phyloP scores from a whole-genome alignment of 2,888 invertebrate genomes.

The Dichetophora obliterata region DNA sequence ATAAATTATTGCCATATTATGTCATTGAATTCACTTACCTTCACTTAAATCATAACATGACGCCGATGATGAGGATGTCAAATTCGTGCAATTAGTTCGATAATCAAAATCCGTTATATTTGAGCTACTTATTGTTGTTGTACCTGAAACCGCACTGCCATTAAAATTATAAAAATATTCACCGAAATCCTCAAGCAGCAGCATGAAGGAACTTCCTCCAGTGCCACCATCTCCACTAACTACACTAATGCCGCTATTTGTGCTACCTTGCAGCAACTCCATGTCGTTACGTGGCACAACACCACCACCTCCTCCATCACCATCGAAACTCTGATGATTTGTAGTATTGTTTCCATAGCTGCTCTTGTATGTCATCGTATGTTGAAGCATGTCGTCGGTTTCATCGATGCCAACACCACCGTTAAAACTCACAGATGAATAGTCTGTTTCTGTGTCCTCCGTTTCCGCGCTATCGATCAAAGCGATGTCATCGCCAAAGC shows the following conservation, averaged over 20 bases:
- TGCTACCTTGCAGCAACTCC: conserved; percentile 49
- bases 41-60: conserved; percentile 62
- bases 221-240: conserved; percentile 44
- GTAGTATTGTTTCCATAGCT: neutral
- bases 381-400: conserved; percentile 44
- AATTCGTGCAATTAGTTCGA: conserved; percentile 68
- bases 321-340: conserved; percentile 46
- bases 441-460: conserved; percentile 60
- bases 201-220: conserved; percentile 72
- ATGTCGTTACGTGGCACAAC: conserved; percentile 45
- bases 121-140: conserved; percentile 57
- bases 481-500: conserved; percentile 57
- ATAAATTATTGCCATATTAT: neutral
- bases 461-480: conserved; percentile 67
- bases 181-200: conserved; percentile 82
- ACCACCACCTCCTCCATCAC: conserved; percentile 48
- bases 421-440: conserved; percentile 55
- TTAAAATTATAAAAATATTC: conserved; percentile 78
- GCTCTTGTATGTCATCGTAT: conserved; percentile 43
- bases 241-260: conserved; percentile 47
- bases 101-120: conserved; percentile 66
- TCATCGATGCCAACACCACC: conserved; percentile 46
- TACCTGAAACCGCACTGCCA: conserved; percentile 65
- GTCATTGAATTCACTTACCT: conserved; percentile 56
- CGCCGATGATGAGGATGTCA: conserved; percentile 56